A percentile compares a stretch with the other conserved stretches of the same genome.
These are phyloP conservation scores for Lasioglossum morio DNA, from an alignment of 2,888 invertebrate genomes.

Conservation along the genomic window DNA sequence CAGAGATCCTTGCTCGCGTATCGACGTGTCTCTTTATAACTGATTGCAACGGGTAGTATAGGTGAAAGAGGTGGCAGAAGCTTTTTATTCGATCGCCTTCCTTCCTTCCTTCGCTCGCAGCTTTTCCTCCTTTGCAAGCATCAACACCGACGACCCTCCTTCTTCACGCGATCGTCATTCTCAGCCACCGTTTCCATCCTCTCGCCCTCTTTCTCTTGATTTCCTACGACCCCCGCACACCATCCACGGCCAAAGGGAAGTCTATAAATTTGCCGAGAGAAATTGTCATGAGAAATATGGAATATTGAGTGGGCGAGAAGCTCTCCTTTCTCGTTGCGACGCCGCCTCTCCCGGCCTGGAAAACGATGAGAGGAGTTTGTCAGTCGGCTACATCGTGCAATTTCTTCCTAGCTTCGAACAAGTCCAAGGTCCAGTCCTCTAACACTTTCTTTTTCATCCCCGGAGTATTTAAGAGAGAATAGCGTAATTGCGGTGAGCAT, in stretches of 20 bases:
- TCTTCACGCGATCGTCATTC: conserved; percentile 63
- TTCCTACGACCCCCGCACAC: conserved; percentile 30
- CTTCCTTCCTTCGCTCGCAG: conserved; percentile 41
- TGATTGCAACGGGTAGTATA: conserved; percentile 63
- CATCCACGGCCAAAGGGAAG: conserved; percentile 65
- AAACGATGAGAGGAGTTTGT: conserved; percentile 25
- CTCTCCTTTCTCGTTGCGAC: conserved; percentile 21
- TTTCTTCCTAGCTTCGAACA: neutral
- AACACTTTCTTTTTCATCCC: neutral
- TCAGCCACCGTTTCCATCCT: conserved; percentile 40
- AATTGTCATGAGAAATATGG: conserved; percentile 78
- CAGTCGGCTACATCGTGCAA: conserved; percentile 32
- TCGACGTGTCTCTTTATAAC: conserved; percentile 68
- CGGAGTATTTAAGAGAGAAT: neutral
- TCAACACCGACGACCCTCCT: conserved; percentile 52
- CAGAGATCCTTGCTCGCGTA: conserved; percentile 45
- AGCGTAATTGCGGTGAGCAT: neutral
- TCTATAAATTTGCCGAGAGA: conserved; percentile 79
- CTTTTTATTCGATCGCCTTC: conserved; percentile 66
- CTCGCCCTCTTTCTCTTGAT: conserved; percentile 45
- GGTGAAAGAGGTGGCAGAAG: conserved; percentile 58
- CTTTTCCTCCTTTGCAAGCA: conserved; percentile 42
- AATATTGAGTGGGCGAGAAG: conserved; percentile 76
- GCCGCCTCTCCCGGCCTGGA: conserved; percentile 21
- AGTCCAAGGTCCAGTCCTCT: conserved; percentile 29